Conservation (phyloP, 2,888 invertebrate species). For the Orthosia gothica region DNA sequence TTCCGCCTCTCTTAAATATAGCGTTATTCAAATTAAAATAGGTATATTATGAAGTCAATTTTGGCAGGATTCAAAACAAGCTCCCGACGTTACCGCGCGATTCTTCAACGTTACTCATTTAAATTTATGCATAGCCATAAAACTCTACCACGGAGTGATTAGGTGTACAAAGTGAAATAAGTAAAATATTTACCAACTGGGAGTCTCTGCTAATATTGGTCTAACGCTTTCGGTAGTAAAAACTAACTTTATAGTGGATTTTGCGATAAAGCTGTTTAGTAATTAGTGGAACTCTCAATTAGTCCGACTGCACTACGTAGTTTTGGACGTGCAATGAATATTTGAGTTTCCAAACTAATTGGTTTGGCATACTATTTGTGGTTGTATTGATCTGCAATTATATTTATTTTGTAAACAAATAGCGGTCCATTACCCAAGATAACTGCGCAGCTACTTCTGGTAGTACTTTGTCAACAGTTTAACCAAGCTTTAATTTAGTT, state of each 20-base stretch:
- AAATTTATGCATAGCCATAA: constrained; percentile 75
- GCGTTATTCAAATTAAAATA: constrained; percentile 76
- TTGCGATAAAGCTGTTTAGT: constrained; percentile 8
- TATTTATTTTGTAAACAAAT: background rate
- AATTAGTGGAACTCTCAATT: constrained; percentile 1
- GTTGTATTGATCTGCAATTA: background rate
- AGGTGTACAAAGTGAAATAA: constrained; percentile 58
- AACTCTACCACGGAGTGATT: constrained; percentile 64
- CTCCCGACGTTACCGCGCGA: constrained; percentile 63
- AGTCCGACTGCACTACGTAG: no score
- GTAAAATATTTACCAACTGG: constrained; percentile 52
- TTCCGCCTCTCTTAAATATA: constrained; percentile 72
- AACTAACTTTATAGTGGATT: constrained; percentile 9
- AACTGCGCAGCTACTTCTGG: constrained; percentile 33
- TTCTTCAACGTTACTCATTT: constrained; percentile 72
- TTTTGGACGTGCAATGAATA: no score
- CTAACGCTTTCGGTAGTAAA: constrained; percentile 23
- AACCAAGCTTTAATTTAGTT: constrained; percentile 68
- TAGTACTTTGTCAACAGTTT: constrained; percentile 56
- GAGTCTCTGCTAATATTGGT: constrained; percentile 18
- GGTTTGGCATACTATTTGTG: background rate
- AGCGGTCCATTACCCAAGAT: constrained; percentile 2
- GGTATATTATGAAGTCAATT: constrained; percentile 78
- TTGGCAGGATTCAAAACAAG: constrained; percentile 70
- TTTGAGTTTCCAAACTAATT: no score